These are phyloP conservation scores for Uloborus plumipes DNA, from an alignment of 2,888 invertebrate species.

Conservation along the genomic window DNA sequence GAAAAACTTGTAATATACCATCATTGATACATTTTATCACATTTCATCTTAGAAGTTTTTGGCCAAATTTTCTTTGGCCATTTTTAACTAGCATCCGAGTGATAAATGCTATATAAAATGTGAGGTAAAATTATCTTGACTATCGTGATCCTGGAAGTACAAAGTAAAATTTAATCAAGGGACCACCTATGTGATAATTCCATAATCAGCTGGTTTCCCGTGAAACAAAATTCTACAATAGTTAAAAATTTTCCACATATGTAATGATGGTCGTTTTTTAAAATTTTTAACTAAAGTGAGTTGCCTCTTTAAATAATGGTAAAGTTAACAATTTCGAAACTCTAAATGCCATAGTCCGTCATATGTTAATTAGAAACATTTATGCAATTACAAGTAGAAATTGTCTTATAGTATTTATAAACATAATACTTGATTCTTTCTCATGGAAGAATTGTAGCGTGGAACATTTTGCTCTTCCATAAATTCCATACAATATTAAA, in stretches of 20 bases:
- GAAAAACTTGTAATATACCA: constrained; percentile 19
- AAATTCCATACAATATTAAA: no score
- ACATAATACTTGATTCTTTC: background rate
- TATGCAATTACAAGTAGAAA: background rate
- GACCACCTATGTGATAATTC: constrained; percentile 53
- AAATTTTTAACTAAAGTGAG: constrained; percentile 14
- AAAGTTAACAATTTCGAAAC: background rate
- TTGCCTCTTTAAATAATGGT: constrained; percentile 22
- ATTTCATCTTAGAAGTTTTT: constrained; percentile 13
- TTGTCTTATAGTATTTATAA: background rate
- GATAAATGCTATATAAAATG: constrained; percentile 22
- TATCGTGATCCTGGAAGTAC: constrained; percentile 41
- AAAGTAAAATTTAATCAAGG: constrained; percentile 41
- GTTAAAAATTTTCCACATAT: background rate
- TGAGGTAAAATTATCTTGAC: constrained; percentile 23
- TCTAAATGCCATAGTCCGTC: background rate
- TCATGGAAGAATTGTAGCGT: no score
- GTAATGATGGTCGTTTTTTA: constrained; percentile 45
- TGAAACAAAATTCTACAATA: constrained; percentile 15
- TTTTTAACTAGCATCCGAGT: constrained; percentile 28
- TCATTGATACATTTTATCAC: constrained; percentile 22
- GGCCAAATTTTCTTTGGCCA: constrained; percentile 19
- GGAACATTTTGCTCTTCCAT: no score
- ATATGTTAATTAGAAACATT: background rate
- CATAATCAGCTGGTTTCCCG: constrained; percentile 11